Evolutionary conservation across 2,888 invertebrate species (phyloP).

Genomic region (Zygogramma bicolorata): DNA sequence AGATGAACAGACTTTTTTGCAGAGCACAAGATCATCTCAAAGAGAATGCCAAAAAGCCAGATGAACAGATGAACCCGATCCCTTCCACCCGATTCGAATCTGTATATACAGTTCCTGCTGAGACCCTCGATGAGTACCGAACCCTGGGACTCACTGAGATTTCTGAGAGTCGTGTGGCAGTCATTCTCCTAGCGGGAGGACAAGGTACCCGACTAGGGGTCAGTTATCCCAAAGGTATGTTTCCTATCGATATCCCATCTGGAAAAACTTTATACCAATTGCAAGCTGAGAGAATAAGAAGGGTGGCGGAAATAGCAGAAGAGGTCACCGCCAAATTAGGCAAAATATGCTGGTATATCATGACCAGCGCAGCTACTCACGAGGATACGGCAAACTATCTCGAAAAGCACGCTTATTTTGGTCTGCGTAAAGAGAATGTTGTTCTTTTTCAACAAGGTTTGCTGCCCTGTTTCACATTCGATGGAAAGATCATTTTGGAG

Average conservation of each 20-base stretch:
- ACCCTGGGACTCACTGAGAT: conserved; percentile 74
- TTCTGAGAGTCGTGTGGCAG: conserved; percentile 79
- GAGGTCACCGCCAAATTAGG: conserved; percentile 71
- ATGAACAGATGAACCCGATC: conserved; percentile 85
- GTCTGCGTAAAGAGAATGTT: conserved; percentile 83
- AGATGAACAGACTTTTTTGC: conserved; percentile 53
- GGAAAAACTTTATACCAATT: conserved; percentile 91
- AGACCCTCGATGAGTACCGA: conserved; percentile 74
- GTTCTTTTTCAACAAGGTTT: conserved; percentile 92
- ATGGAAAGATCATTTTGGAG: conserved; percentile 93
- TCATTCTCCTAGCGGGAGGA: conserved; percentile 94
- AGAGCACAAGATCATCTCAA: conserved; percentile 65
- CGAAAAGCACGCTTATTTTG: conserved; percentile 84
- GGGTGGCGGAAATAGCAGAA: conserved; percentile 82
- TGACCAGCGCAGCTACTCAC: conserved; percentile 97
- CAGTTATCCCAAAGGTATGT: conserved; percentile 97
- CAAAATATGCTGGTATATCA: conserved; percentile 89
- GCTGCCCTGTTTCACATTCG: conserved; percentile 92
- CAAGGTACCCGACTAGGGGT: conserved; percentile 98
- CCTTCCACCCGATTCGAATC: conserved; percentile 85
- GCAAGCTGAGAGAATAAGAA: conserved; percentile 92
- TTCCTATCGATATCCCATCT: conserved; percentile 89
- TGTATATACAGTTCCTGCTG: conserved; percentile 72
- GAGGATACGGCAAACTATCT: conserved; percentile 87
- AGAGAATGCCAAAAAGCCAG: conserved; percentile 75